Base-by-base conservation (phyloP, 2,888 invertebrate species). In the Crossocerus cetratus region DNA sequence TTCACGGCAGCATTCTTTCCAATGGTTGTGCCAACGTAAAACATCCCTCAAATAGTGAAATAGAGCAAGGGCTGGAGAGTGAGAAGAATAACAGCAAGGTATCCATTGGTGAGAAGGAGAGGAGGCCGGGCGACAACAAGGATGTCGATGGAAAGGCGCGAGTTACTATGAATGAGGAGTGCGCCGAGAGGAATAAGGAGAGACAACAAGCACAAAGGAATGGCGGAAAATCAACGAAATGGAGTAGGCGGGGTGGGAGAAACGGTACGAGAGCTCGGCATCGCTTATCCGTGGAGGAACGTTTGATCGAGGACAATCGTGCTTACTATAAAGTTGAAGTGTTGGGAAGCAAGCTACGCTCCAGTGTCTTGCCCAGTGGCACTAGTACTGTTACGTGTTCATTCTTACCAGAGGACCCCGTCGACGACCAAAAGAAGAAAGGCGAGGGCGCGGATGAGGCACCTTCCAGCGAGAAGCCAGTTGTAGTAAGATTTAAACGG, bases 401-500 rank as follows among this genome's bases (percentile, higher is more conserved):
- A 20, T 72, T 65, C 8, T 79, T 68, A 32, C 85, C 76, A 56
- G 85, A 83, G n/a, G 65, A 8, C 32, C 0, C 14, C 49, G 79
- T 69, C 2, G 61, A 55, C 49, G 77, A 69, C 14, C 72, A 82
- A 62, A 86, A 79, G 82, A 88, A 76, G 44, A 84, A 87, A 43
- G n/a, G n/a, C n/a, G n/a, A n/a, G n/a, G n/a, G n/a, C n/a, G n/a
- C n/a, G n/a, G n/a, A n/a, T n/a, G 85, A 87, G 55, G 85, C 83
- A 20, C 84, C 87, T 23, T 87, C 90, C 69, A 86, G 90, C 83
- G 89, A 91, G 55, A 90, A 91, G 60, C 90, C 93, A 0, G 91
- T 95, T 23, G 94, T 95, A 21, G 95, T 96, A 0, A 94, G 95
- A 84, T 95, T 96, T 83, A 93, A 94, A 64, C 94, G 95, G 76